phyloP scores from a whole-genome alignment of 1,140 invertebrate genomes.

The Drosophila quadrilineata region DNA sequence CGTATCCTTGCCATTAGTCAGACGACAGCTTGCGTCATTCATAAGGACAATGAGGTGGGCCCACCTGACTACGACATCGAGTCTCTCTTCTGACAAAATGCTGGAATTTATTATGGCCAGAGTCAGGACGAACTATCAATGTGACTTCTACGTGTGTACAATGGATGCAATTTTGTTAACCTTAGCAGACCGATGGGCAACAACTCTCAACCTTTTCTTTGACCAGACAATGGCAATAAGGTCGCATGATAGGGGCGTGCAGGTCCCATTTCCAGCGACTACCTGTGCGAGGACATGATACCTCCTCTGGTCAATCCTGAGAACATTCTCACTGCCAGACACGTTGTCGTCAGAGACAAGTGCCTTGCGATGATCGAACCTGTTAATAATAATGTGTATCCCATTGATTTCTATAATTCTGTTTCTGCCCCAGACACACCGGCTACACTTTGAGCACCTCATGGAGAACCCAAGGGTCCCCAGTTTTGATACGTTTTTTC shows the following conservation, averaged over 20 bases:
- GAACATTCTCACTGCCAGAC: slow-evolving; percentile 70
- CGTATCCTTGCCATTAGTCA: slow-evolving; percentile 64
- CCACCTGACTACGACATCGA: slow-evolving; percentile 50
- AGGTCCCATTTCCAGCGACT: slow-evolving; percentile 53
- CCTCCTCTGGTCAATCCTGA: slow-evolving; percentile 44
- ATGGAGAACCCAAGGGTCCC: not conserved
- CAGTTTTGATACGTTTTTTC: slow-evolving; percentile 56
- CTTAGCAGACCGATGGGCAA: slow-evolving; percentile 53
- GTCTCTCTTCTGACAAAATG: slow-evolving; percentile 42
- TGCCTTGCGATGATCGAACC: slow-evolving; percentile 58
- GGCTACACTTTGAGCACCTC: slow-evolving; percentile 30
- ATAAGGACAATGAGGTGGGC: slow-evolving; percentile 56
- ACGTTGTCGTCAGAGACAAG: slow-evolving; percentile 62
- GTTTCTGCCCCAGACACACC: slow-evolving; percentile 42
- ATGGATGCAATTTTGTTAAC: slow-evolving; percentile 54
- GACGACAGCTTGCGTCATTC: slow-evolving; percentile 72
- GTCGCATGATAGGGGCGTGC: slow-evolving; percentile 80
- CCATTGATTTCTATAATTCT: slow-evolving; percentile 38
- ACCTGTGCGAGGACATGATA: too few relatives aligned
- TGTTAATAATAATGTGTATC: slow-evolving; percentile 54
- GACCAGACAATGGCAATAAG: slow-evolving; percentile 52
- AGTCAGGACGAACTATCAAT: slow-evolving; percentile 46
- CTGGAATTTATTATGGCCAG: slow-evolving; percentile 59
- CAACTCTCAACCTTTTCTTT: slow-evolving; percentile 32
- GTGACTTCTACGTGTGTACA: slow-evolving; percentile 55